Conservation (phyloP, 92 coral and sea anemone species). For the Umimayanthus kanabou region DNA sequence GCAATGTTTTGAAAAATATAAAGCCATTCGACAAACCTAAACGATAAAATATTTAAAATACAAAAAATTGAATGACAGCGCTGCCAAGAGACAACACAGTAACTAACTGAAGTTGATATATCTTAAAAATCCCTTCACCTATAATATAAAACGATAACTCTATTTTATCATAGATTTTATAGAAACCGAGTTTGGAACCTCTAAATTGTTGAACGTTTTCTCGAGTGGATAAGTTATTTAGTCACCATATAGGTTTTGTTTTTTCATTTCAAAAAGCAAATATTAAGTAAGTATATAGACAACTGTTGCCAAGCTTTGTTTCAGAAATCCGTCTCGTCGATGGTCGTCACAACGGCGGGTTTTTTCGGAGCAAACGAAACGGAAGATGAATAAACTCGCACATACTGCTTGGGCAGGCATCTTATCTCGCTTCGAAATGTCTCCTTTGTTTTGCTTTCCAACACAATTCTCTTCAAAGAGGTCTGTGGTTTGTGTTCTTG, state of each 20-base stretch:
- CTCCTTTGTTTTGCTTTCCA: slow-evolving; percentile 50
- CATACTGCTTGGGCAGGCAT: slow-evolving; percentile 52
- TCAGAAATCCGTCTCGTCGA: background rate
- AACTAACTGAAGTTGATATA: background rate
- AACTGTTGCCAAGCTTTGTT: background rate
- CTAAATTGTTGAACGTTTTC: background rate
- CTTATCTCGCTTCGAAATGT: slow-evolving; percentile 57
- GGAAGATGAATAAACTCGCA: slow-evolving; percentile 56
- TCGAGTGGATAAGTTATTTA: background rate
- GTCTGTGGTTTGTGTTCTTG: slow-evolving; percentile 46
- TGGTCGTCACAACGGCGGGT: background rate
- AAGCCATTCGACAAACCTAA: background rate
- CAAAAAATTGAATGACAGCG: background rate
- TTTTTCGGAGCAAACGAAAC: slow-evolving; percentile 54
- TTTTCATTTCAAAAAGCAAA: background rate
- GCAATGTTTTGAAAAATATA: background rate
- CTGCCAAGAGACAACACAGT: background rate
- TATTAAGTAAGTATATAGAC: background rate
- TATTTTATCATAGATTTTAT: no score
- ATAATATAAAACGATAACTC: no score
- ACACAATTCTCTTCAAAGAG: slow-evolving; percentile 50
- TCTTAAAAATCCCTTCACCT: background rate
- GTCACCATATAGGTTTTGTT: background rate
- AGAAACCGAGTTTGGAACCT: background rate
- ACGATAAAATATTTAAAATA: background rate